phyloP scores from a whole-genome alignment of 2,113 vertebrate genomes.

The Xenotilapia caudafasciata region DNA sequence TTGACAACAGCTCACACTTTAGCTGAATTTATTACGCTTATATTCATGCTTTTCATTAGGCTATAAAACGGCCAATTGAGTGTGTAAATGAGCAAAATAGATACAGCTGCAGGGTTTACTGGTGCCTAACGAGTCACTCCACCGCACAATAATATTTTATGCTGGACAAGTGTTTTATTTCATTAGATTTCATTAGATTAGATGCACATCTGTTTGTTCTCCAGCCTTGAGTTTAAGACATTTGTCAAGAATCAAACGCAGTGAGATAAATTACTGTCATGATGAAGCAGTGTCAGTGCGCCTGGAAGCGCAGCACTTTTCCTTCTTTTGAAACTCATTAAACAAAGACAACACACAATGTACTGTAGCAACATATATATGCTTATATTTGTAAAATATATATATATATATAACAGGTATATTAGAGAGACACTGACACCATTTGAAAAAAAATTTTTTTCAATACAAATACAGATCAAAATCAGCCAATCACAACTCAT shows the following conservation, averaged over 20 bases:
- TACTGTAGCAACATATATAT: background rate
- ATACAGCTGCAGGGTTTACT: background rate
- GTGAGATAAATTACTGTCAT: background rate
- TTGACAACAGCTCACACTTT: background rate
- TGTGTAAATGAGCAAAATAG: background rate
- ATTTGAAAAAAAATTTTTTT: background rate
- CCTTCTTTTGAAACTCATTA: background rate
- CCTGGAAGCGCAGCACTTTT: background rate
- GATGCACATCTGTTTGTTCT: background rate
- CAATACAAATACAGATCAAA: background rate
- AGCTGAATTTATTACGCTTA: background rate
- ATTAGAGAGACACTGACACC: background rate
- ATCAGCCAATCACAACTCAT: background rate
- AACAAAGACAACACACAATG: background rate
- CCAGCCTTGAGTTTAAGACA: background rate
- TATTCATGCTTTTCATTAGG: background rate
- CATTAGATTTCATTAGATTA: background rate
- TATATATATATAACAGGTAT: background rate
- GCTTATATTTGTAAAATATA: background rate
- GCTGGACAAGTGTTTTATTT: background rate
- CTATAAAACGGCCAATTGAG: background rate
- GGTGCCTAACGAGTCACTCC: background rate
- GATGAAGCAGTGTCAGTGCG: background rate
- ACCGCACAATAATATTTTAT: background rate
- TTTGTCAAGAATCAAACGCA: background rate